Conservation (phyloP, 2,797 vertebrate genomes). For the Argyrosomus regius region DNA sequence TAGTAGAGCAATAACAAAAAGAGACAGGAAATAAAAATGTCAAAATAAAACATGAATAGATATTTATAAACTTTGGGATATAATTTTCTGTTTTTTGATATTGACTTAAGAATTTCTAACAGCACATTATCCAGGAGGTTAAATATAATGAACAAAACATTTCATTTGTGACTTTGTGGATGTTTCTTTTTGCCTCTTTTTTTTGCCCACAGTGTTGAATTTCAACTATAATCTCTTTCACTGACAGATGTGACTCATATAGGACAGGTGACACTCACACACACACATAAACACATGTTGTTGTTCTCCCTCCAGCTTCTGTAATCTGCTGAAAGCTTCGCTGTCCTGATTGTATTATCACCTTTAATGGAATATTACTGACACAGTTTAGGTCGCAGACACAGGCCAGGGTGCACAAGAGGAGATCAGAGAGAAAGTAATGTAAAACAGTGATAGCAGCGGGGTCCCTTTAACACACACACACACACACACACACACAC, state of each 20-base stretch:
- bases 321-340: constrained; percentile 78
- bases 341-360: constrained; percentile 78
- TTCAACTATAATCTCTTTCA: constrained; percentile 53
- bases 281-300: constrained; percentile 54
- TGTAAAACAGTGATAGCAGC: background rate
- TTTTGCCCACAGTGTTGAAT: constrained; percentile 30
- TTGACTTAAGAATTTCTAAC: background rate
- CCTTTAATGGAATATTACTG: constrained; percentile 81
- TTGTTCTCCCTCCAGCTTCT: constrained; percentile 56
- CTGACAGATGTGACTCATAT: constrained; percentile 68
- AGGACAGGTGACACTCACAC: constrained; percentile 52
- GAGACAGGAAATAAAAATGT: background rate
- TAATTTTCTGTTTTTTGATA: background rate
- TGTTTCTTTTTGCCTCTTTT: constrained; percentile 5
- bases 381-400: constrained; percentile 66
- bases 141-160: background rate
- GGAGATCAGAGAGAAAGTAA: constrained; percentile 14
- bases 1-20: background rate
- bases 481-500: background rate
- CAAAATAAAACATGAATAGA: background rate
- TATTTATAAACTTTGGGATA: background rate
- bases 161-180: constrained; percentile 1
- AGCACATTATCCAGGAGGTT: background rate
- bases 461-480: background rate
- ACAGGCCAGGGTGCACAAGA: background rate